phyloP scores from a whole-genome alignment of 2,888 invertebrate genomes.

The Cerastis leucographa region DNA sequence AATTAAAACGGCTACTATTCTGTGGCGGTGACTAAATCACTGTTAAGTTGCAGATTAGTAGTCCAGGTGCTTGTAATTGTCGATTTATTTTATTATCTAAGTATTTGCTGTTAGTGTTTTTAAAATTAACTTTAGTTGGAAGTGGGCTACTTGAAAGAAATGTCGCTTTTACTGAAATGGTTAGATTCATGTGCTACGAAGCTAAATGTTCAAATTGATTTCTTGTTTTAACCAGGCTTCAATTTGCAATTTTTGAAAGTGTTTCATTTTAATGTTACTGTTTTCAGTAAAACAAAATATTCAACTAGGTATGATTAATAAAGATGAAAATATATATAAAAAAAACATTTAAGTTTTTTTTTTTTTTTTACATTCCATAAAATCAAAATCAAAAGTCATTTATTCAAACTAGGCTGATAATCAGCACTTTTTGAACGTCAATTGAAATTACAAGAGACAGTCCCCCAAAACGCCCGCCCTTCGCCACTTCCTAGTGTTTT shows the following conservation, averaged over 20 bases:
- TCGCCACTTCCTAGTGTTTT: too few species aligned
- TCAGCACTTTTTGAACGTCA: too few species aligned
- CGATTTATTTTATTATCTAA: constrained; percentile 57
- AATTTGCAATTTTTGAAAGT: neutral
- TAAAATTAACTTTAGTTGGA: neutral
- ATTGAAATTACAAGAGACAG: too few species aligned
- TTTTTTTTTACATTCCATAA: too few species aligned
- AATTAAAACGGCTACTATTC: constrained; percentile 51
- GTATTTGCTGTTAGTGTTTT: constrained; percentile 24
- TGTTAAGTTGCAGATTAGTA: constrained; percentile 57
- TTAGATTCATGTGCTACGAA: neutral
- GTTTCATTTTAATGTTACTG: neutral
- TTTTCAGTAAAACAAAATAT: too few species aligned
- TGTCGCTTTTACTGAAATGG: neutral
- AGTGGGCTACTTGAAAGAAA: neutral
- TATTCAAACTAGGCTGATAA: too few species aligned
- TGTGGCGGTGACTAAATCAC: constrained; percentile 56
- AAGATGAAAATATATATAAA: neutral
- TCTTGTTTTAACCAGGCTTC: neutral
- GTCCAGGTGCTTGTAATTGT: constrained; percentile 61
- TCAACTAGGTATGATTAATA: neutral
- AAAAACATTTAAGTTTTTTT: neutral
- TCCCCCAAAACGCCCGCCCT: too few species aligned
- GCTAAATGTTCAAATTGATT: neutral
- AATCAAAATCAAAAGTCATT: too few species aligned